Percentiles rank a stretch among this genome's conserved stretches.
Conservation (phyloP, 2,888 invertebrate genomes). For the Quadriops clusia region DNA sequence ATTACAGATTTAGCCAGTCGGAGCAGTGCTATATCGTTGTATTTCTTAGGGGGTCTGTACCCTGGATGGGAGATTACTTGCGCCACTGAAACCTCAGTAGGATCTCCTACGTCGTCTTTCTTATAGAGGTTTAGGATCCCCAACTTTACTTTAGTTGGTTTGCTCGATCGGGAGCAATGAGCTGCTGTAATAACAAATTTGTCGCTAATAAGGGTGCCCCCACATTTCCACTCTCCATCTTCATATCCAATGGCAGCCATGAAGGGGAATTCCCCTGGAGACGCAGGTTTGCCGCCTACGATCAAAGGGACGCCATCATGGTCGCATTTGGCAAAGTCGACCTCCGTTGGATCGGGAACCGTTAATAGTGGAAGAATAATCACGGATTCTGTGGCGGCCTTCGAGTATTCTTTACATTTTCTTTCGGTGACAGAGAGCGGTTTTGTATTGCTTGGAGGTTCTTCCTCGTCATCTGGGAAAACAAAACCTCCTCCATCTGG, state of each 20-base stretch:
- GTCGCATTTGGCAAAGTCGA: slow-evolving; percentile 41
- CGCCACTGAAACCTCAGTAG: slow-evolving; percentile 38
- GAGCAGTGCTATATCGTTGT: slow-evolving; percentile 56
- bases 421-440: no score
- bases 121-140: slow-evolving; percentile 46
- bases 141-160: slow-evolving; percentile 42
- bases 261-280: slow-evolving; percentile 48
- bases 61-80: slow-evolving; percentile 41
- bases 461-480: slow-evolving; percentile 10
- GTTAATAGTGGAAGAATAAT: slow-evolving; percentile 43
- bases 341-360: slow-evolving; percentile 35
- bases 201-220: slow-evolving; percentile 44
- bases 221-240: slow-evolving; percentile 36
- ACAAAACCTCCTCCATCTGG: slow-evolving; percentile 15
- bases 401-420: slow-evolving; percentile 49
- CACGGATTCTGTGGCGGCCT: slow-evolving; percentile 37
- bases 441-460: slow-evolving; percentile 12
- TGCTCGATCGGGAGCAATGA: slow-evolving; percentile 38
- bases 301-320: slow-evolving; percentile 42
- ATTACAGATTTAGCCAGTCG: slow-evolving; percentile 35
- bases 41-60: slow-evolving; percentile 42
- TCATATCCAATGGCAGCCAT: slow-evolving; percentile 40
- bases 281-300: slow-evolving; percentile 44
- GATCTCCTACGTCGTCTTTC: slow-evolving; percentile 39
- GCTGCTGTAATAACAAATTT: slow-evolving; percentile 46